A percentile compares a stretch with the other conserved stretches of the same genome.
phyloP scores from a whole-genome alignment of 23 tunicate genomes.

The Trididemnum clinides region DNA sequence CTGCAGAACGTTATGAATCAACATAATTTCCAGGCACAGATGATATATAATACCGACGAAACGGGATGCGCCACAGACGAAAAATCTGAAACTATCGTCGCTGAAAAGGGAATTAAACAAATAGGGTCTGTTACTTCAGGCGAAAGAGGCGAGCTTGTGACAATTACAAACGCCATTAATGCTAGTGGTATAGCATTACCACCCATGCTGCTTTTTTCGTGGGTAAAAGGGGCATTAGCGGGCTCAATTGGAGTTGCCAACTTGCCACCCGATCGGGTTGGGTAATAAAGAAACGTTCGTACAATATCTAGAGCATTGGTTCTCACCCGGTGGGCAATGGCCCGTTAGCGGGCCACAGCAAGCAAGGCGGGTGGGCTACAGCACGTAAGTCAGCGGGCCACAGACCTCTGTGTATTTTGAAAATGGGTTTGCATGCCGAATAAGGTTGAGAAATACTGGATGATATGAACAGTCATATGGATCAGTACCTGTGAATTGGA shows the following conservation, averaged over 20 bases:
- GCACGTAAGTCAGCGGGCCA: too few relatives aligned
- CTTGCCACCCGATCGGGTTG: slow-evolving; percentile 2
- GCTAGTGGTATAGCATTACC: not conserved
- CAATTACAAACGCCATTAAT: not conserved
- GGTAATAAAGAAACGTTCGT: slow-evolving; percentile 6
- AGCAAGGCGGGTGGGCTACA: too few relatives aligned
- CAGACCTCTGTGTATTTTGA: too few relatives aligned
- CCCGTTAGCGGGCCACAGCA: not conserved
- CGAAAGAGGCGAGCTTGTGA: slow-evolving; percentile 30
- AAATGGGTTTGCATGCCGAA: too few relatives aligned
- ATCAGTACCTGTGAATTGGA: too few relatives aligned
- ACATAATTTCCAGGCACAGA: not conserved
- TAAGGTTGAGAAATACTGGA: too few relatives aligned
- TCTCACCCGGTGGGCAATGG: not conserved
- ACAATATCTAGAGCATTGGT: not conserved
- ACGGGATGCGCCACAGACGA: slow-evolving; percentile 18
- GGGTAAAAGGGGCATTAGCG: slow-evolving; percentile 7
- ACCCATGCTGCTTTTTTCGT: not conserved
- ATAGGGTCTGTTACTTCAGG: not conserved
- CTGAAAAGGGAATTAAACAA: slow-evolving; percentile 5
- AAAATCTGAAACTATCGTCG: not conserved
- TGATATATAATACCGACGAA: not conserved
- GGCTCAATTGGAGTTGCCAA: slow-evolving; percentile 24
- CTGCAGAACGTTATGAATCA: not conserved
- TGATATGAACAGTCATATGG: too few relatives aligned